These are phyloP conservation scores for Rotaria macrura DNA, from an alignment of 2,888 invertebrate genomes.

Conservation along the genomic window DNA sequence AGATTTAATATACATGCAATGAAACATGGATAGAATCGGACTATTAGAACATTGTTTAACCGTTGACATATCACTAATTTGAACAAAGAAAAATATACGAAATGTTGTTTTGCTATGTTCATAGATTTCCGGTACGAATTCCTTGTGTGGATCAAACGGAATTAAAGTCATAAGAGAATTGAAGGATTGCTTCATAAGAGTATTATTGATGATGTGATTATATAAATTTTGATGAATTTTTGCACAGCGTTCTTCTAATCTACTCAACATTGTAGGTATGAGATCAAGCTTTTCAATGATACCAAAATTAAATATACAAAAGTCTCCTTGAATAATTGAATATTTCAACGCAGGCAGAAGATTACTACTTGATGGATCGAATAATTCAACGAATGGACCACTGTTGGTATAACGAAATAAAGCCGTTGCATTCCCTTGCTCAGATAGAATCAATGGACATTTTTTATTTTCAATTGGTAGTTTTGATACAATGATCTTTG, in stretches of 20 bases:
- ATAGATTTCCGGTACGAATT: background rate
- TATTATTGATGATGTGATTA: background rate
- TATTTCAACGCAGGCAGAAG: background rate
- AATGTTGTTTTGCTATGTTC: background rate
- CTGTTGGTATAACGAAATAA: background rate
- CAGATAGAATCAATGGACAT: background rate
- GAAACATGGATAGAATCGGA: background rate
- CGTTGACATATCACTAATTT: background rate
- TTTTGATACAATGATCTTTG: background rate
- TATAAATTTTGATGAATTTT: background rate
- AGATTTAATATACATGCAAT: background rate
- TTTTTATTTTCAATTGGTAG: background rate
- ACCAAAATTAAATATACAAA: background rate
- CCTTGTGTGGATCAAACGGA: background rate
- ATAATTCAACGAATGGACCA: conserved; percentile 6
- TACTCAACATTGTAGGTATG: background rate
- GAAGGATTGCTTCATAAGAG: background rate
- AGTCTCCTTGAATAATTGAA: background rate
- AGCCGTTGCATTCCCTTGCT: background rate
- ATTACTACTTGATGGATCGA: background rate
- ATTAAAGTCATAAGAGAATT: background rate
- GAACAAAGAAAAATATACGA: background rate
- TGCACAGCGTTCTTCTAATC: background rate
- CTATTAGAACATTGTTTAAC: too few species aligned
- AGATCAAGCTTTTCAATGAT: background rate